These are phyloP conservation scores for Acrossocheilus wenchowensis DNA, from an alignment of 2,797 vertebrate species.

Conservation along the genomic window DNA sequence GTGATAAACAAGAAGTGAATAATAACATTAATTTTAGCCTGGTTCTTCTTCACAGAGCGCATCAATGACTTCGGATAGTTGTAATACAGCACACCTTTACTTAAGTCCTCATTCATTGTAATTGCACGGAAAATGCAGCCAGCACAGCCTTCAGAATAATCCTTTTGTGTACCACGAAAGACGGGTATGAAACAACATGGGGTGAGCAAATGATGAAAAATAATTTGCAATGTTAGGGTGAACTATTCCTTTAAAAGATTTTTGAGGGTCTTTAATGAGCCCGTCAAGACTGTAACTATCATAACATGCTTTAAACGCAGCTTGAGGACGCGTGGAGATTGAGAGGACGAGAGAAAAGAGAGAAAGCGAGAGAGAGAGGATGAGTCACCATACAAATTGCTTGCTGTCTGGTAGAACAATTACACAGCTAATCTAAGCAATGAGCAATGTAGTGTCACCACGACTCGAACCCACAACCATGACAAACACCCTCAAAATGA, in stretches of 20 bases:
- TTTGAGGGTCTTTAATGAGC: slow-evolving; percentile 51
- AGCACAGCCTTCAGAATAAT: not conserved
- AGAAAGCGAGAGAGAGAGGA: not conserved
- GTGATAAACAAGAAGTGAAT: slow-evolving; percentile 4
- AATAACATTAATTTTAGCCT: not conserved
- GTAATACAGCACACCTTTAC: not conserved
- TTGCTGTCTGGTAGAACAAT: slow-evolving; percentile 49
- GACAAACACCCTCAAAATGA: slow-evolving; percentile 45
- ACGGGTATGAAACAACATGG: not conserved
- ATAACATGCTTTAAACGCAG: slow-evolving; percentile 51
- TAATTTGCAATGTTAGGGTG: not conserved
- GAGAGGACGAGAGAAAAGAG: slow-evolving; percentile 33
- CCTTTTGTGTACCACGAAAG: not conserved
- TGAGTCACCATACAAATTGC: slow-evolving; percentile 49
- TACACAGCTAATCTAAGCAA: slow-evolving; percentile 45
- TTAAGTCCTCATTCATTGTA: slow-evolving; percentile 12
- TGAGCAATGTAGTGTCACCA: slow-evolving; percentile 35
- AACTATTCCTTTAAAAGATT: slow-evolving; percentile 4
- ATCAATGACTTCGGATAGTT: not conserved
- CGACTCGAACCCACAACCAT: slow-evolving; percentile 32
- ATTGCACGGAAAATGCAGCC: not conserved
- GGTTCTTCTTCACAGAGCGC: slow-evolving; percentile 10
- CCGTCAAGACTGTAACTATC: slow-evolving; percentile 45
- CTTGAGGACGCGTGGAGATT: slow-evolving; percentile 49
- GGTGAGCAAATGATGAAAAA: not conserved